A percentile compares a stretch with the other conserved stretches of the same genome.
Conservation (phyloP, 92 coral and sea anemone genomes). For the Chrysogorgia sp. region DNA sequence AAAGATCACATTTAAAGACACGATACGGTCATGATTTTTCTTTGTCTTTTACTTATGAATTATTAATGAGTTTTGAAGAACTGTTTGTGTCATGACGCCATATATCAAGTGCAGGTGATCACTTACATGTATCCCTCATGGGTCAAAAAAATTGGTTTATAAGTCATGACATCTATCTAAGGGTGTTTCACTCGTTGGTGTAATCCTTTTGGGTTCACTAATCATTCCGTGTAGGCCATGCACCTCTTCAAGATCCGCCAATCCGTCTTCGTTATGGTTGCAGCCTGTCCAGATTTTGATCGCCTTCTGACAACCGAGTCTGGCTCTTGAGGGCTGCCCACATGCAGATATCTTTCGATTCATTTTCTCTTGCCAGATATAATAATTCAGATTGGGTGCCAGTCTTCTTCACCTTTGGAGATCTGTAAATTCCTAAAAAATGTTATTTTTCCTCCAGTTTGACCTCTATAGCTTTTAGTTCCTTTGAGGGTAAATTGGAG, state of each 20-base stretch:
- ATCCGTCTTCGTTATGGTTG: too few species aligned
- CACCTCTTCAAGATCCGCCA: neutral
- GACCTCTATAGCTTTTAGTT: too few species aligned
- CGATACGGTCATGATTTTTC: too few species aligned
- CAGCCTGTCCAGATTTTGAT: too few species aligned
- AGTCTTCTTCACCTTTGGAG: neutral
- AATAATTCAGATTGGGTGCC: too few species aligned
- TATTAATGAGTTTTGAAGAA: too few species aligned
- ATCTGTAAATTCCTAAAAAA: neutral
- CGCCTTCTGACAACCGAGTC: neutral
- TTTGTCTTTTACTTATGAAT: too few species aligned
- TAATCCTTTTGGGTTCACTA: neutral
- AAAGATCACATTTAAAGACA: too few species aligned
- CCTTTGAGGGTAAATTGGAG: too few species aligned
- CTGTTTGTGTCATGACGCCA: constrained; percentile 37
- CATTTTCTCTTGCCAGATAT: too few species aligned
- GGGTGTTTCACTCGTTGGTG: constrained; percentile 23
- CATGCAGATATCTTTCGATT: too few species aligned
- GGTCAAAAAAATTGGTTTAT: constrained; percentile 18
- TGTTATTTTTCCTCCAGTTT: too few species aligned
- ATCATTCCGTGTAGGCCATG: neutral
- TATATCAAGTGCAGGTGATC: constrained; percentile 42
- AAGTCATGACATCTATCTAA: constrained; percentile 44
- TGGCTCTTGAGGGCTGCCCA: neutral
- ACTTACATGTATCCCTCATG: constrained; percentile 44